phyloP scores from a whole-genome alignment of 1,140 invertebrate species.

The Sarcophaga bullata region DNA sequence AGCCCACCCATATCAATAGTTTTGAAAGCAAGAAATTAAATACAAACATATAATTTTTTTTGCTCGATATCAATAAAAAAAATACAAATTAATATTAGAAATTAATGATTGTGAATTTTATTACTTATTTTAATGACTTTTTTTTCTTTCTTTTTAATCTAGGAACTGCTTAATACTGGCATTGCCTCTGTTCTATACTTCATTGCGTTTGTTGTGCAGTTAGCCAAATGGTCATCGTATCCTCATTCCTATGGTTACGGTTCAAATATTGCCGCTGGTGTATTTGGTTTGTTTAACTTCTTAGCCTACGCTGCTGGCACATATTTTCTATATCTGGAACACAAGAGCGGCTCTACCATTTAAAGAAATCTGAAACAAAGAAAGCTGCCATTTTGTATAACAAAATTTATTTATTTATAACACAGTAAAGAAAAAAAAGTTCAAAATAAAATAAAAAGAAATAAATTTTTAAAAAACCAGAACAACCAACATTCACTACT shows the following conservation, averaged over 20 bases:
- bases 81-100: too few relatives aligned
- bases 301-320: conserved; percentile 79
- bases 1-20: not conserved
- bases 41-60: too few relatives aligned
- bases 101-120: too few relatives aligned
- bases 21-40: not conserved
- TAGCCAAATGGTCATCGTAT: conserved; percentile 70
- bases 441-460: not conserved
- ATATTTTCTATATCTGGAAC: conserved; percentile 81
- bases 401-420: not conserved
- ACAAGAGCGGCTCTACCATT: conserved; percentile 69
- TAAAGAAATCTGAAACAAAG: conserved; percentile 33
- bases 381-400: not conserved
- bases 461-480: not conserved
- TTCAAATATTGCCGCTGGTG: conserved; percentile 78
- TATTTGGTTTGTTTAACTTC: conserved; percentile 85
- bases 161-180: conserved; percentile 83
- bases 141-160: conserved; percentile 56
- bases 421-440: not conserved
- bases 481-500: conserved; percentile 2
- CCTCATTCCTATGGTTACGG: conserved; percentile 63
- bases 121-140: conserved; percentile 4
- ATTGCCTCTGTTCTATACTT: conserved; percentile 78
- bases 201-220: conserved; percentile 82
- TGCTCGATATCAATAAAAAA: too few relatives aligned